Percentiles rank a stretch among this genome's conserved stretches.
phyloP scores from a whole-genome alignment of 2,797 vertebrate genomes.

The Pteronotus mesoamericanus region DNA sequence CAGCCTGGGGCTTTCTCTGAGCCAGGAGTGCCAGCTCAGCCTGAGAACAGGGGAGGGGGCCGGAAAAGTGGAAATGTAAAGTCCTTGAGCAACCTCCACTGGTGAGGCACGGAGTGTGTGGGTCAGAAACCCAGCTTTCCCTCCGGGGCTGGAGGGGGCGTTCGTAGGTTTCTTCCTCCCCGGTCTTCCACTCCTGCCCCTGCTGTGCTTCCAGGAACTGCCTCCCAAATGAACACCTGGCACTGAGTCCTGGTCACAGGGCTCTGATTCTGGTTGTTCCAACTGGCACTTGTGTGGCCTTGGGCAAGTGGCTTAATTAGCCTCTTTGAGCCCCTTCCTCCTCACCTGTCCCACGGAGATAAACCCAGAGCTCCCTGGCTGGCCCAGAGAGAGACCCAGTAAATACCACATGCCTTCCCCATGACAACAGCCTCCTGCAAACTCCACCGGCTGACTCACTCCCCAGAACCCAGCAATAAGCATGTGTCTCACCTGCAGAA shows the following conservation, averaged over 20 bases:
- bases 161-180: neutral
- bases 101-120: neutral
- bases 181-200: too few species aligned
- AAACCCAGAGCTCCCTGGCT: neutral
- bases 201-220: rapidly evolving
- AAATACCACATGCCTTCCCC: neutral
- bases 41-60: neutral
- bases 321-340: neutral
- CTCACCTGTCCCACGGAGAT: neutral
- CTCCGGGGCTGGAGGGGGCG: rapidly evolving
- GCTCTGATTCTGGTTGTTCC: neutral
- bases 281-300: neutral
- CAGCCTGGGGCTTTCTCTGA: neutral
- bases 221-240: neutral
- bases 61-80: neutral
- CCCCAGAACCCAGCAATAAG: neutral
- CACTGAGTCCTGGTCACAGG: neutral
- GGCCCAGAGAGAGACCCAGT: neutral
- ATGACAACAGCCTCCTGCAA: neutral
- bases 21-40: neutral
- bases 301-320: neutral
- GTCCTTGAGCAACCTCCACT: neutral
- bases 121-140: neutral
- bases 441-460: neutral
- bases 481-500: neutral